Conservation (phyloP, 30 jellyfish, hydroid and myxozoan genomes). For the Aurelia aurita complex sp. Pacific region DNA sequence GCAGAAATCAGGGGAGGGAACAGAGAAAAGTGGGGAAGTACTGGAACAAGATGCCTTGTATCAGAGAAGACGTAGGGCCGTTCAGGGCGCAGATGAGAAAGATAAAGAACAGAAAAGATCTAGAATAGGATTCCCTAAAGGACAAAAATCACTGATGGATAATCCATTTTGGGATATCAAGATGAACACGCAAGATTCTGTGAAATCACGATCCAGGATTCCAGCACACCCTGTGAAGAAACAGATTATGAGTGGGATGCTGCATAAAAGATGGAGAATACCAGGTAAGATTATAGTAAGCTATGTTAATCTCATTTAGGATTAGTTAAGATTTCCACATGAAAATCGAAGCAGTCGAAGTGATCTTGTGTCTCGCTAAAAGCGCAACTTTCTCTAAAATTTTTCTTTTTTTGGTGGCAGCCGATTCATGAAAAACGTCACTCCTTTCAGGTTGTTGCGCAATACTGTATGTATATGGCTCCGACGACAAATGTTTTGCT, state of each 20-base stretch:
- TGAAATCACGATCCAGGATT: constrained; percentile 71
- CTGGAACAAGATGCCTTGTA: constrained; percentile 71
- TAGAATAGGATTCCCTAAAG: neutral
- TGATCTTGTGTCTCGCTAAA: too few species aligned
- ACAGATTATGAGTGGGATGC: constrained; percentile 81
- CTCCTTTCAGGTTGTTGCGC: too few species aligned
- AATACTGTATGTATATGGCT: too few species aligned
- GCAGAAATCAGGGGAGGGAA: constrained; percentile 39
- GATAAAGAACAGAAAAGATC: neutral
- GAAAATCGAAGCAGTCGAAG: too few species aligned
- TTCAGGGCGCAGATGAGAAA: neutral
- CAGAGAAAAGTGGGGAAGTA: constrained; percentile 1
- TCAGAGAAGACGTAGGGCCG: constrained; percentile 41
- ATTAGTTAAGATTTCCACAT: too few species aligned
- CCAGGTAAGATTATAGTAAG: constrained; percentile 78
- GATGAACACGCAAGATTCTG: constrained; percentile 43
- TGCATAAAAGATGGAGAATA: constrained; percentile 92
- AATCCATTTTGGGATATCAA: constrained; percentile 98
- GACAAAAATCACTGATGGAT: constrained; percentile 58
- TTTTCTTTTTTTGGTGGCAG: too few species aligned
- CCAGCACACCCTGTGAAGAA: constrained; percentile 78
- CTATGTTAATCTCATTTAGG: neutral
- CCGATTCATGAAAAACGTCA: too few species aligned
- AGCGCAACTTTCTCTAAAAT: too few species aligned
- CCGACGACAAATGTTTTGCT: too few species aligned